phyloP scores from a whole-genome alignment of 2,797 vertebrate genomes.

The Rhyacichthys aspro region DNA sequence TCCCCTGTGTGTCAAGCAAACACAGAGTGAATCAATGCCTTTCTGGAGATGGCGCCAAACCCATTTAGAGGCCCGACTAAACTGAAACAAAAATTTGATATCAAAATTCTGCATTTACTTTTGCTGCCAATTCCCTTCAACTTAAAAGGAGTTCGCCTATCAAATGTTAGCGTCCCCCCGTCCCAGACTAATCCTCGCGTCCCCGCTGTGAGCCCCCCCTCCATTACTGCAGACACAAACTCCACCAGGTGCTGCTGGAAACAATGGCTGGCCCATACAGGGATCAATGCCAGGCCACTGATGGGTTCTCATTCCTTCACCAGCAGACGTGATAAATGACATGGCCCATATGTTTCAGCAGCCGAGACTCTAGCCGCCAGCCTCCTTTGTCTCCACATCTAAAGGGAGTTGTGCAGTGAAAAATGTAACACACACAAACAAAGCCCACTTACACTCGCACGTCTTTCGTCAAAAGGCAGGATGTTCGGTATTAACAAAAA shows the following conservation, averaged over 20 bases:
- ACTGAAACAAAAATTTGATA: constrained; percentile 2
- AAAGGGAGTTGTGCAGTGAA: constrained; percentile 64
- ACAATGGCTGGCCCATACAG: constrained; percentile 87
- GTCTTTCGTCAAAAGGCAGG: constrained; percentile 32
- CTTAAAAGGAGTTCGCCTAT: constrained; percentile 27
- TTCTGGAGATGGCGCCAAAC: constrained; percentile 5
- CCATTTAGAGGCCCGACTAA: not conserved
- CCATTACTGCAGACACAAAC: constrained; percentile 88
- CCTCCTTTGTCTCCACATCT: constrained; percentile 72
- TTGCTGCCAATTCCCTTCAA: constrained; percentile 18
- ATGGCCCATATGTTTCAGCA: constrained; percentile 88
- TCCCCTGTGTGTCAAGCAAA: not conserved
- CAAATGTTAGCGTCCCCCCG: constrained; percentile 39
- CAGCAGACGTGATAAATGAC: constrained; percentile 95
- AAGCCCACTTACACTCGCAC: constrained; percentile 6
- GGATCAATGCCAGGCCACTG: constrained; percentile 96
- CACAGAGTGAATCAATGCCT: not conserved
- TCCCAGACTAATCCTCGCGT: constrained; percentile 24
- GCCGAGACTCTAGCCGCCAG: constrained; percentile 77
- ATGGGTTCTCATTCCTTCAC: constrained; percentile 93
- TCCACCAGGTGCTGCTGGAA: constrained; percentile 88
- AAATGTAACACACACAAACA: constrained; percentile 44
- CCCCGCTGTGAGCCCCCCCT: constrained; percentile 64
- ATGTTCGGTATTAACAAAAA: constrained; percentile 26
- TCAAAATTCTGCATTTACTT: constrained; percentile 8